These are phyloP conservation scores for Lepidurus couesii DNA, from an alignment of 1,140 invertebrate species.

Conservation along the genomic window DNA sequence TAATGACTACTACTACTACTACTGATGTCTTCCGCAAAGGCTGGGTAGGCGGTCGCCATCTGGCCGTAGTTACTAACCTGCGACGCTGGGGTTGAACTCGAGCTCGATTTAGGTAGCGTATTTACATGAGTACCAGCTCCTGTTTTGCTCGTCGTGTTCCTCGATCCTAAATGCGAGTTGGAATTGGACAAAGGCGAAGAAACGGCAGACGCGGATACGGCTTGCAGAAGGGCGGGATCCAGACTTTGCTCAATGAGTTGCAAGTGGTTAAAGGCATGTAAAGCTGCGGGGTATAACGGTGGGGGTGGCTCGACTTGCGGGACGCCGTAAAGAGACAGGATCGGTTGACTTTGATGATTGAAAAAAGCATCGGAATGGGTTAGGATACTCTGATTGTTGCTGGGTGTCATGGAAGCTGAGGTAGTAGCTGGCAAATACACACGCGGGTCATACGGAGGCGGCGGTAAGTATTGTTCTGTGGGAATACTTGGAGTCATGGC, in stretches of 20 bases:
- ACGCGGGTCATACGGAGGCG: constrained; percentile 34
- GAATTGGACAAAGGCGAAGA: not conserved
- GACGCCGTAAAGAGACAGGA: constrained; percentile 37
- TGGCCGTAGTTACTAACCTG: constrained; percentile 5
- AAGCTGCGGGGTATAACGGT: constrained; percentile 27
- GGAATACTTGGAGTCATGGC: constrained; percentile 25
- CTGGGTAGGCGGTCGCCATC: constrained; percentile 26
- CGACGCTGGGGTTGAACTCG: constrained; percentile 1
- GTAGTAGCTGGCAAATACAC: constrained; percentile 37
- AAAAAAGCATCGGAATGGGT: constrained; percentile 13
- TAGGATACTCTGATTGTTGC: not conserved
- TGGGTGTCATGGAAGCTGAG: constrained; percentile 29
- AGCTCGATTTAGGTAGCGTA: not conserved
- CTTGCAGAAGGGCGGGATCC: constrained; percentile 25
- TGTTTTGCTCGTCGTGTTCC: constrained; percentile 10
- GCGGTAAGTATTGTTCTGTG: constrained; percentile 32
- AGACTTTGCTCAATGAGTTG: constrained; percentile 31
- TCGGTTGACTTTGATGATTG: not conserved
- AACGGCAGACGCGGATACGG: not conserved
- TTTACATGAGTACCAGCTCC: not conserved
- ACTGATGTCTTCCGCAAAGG: constrained; percentile 30
- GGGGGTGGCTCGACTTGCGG: constrained; percentile 31
- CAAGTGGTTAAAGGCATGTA: constrained; percentile 23
- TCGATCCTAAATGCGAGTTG: not conserved
- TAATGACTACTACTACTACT: constrained; percentile 29